Evolutionary conservation across 2,888 invertebrate species (phyloP), one percentile per base, ranked within the genome.

Genomic region (Drosophila villosipedis): DNA sequence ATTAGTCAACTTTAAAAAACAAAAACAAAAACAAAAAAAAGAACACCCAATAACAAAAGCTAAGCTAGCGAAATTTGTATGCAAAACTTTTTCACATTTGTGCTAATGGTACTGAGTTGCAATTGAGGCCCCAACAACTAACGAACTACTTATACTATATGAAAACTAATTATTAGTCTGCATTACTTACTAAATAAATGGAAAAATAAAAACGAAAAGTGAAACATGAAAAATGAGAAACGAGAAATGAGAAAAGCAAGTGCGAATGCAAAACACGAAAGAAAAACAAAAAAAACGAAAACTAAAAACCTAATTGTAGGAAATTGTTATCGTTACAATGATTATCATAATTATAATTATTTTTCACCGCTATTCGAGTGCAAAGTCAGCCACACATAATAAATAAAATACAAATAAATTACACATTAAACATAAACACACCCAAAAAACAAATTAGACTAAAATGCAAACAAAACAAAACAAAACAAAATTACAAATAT

Each of bases 51-150:
- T 39, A 59, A 62, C 50, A 54, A 61, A 73, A 80, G 78, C 77
- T 72, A 80, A 84, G 63, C 75, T 76, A 73, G 76, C 80, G 59
- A 80, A 80, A 83, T 83, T 80, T 78, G 81, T 69, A 72, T 63
- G 82, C 73, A 60, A 57, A 64, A 72, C 64, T 70, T 76, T 82
- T 82, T 67, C 76, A 86, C 80, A 76, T 72, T 79, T 76, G 82
- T 82, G 87, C 84, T 78, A 84, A 84, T 78, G 78, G 87, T 76
- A 84, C 84, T 84, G 84, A 84, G 76, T 83, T 86, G 76, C 82
- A 75, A 85, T 79, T 76, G 87, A 82, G 85, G 79, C 83, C 88
- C 78, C 87, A 78, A 83, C 83, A 78, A 83, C 85, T 82, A 84
- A 81, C 79, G 79, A 85, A 84, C 78, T 76, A 84, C 71, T 78